phyloP scores from a whole-genome alignment of 1,140 invertebrate species.

The Dendrolimus kikuchii region DNA sequence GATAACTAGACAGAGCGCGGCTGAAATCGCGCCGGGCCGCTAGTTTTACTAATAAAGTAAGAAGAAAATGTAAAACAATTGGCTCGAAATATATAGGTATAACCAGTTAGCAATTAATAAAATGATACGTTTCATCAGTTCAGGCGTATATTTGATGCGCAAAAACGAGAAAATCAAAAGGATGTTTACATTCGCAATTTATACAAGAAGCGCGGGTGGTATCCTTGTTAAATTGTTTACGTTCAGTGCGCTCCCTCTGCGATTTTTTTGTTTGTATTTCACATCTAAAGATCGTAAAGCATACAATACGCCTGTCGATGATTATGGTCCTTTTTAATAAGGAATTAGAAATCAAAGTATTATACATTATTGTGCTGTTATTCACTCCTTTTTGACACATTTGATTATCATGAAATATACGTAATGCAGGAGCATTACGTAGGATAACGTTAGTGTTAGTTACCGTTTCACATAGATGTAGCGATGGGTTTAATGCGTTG shows the following conservation, averaged over 20 bases:
- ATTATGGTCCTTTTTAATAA: constrained; percentile 37
- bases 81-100: no score
- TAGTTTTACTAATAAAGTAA: no score
- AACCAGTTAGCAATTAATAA: no score
- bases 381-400: neutral
- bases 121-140: neutral
- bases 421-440: no score
- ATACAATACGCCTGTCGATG: constrained; percentile 50
- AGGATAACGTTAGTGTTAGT: no score
- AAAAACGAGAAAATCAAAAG: constrained; percentile 19
- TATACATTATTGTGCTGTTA: neutral
- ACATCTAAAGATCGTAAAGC: constrained; percentile 33
- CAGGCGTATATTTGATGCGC: constrained; percentile 12
- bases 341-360: no score
- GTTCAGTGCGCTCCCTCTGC: constrained; percentile 30
- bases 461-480: no score
- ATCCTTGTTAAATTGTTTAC: constrained; percentile 51
- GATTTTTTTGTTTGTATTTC: constrained; percentile 35
- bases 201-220: constrained; percentile 26
- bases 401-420: neutral
- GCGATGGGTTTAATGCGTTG: no score
- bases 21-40: no score
- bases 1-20: no score
- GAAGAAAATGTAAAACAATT: no score
- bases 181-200: constrained; percentile 23